Conservation (phyloP, 1,140 invertebrate genomes). For the Spodoptera frugiperda region DNA sequence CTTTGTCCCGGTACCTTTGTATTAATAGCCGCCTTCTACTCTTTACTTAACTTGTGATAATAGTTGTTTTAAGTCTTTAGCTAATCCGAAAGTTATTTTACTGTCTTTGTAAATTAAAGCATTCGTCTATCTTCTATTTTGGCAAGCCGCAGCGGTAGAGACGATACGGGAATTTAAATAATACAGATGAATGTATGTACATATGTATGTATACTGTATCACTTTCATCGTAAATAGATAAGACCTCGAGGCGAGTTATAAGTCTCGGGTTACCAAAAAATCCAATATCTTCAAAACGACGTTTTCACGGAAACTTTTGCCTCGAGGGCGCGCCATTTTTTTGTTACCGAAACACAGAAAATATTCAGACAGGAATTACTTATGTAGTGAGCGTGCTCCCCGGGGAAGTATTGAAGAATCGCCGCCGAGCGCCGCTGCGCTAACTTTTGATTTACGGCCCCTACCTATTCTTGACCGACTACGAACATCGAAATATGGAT, state of each 20-base stretch:
- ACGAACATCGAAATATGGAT: neutral
- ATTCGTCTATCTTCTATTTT: neutral
- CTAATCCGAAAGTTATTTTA: neutral
- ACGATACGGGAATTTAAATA: constrained; percentile 6
- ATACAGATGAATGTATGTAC: no score
- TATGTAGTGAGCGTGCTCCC: constrained; percentile 31
- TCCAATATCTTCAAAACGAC: constrained; percentile 46
- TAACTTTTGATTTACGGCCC: constrained; percentile 51
- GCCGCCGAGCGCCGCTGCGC: constrained; percentile 23
- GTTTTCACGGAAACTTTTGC: constrained; percentile 41
- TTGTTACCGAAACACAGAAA: constrained; percentile 43
- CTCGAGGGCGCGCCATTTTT: constrained; percentile 40
- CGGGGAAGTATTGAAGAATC: constrained; percentile 45
- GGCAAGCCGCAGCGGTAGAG: neutral
- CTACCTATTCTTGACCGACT: constrained; percentile 33
- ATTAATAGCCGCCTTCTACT: constrained; percentile 39
- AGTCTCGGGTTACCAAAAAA: constrained; percentile 44
- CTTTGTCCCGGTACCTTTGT: constrained; percentile 37
- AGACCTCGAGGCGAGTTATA: constrained; percentile 38
- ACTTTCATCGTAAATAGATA: constrained; percentile 36
- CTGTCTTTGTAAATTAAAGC: constrained; percentile 4
- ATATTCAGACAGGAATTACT: constrained; percentile 41
- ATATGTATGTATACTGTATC: constrained; percentile 4
- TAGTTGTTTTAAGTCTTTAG: constrained; percentile 27
- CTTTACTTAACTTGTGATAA: constrained; percentile 34